Evolutionary conservation across 2,797 vertebrate species (phyloP), one percentile per base, ranked within the genome.

Genomic region (Knipowitschia caucasica): DNA sequence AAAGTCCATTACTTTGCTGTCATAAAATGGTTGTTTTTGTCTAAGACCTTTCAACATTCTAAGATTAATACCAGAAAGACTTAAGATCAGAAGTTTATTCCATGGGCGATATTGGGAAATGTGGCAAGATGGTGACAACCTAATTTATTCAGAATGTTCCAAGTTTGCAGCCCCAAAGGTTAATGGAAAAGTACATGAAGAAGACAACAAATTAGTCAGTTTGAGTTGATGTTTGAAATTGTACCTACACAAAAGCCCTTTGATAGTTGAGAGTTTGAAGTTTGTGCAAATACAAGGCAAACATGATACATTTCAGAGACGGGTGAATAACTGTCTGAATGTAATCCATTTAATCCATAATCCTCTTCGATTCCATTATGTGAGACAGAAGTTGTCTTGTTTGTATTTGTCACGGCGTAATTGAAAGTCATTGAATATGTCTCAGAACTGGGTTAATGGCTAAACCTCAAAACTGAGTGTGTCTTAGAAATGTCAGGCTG

Each of bases 331-430:
- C 43, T 21, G 45, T 63, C 18, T 60, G 30, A 23, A 65, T 52
- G n/a, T 52, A 57, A 69, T 69, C 55, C 39, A 61, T 45, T 52
- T 71, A 63, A 77, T 73, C 70, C 62, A 56, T 62, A 72, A 72
- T 66, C 66, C 23, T 63, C 23, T 53, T 47, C 3, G 0, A 40
- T 66, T 59, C 53, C 21, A 68, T 64, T 50, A 53, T 39, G 36
- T 26, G 23, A 29, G 24, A 49, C 50, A 62, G 63, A 38, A 52
- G 38, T 15, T 45, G 33, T 25, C 40, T 23, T 49, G 18, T 45
- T 47, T 47, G 27, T 33, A 59, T 29, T 69, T 56, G 46, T 40
- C 36, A 52, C 44, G 35, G 18, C 59, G 20, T 64, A 56, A 62
- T 36, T 73, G 36, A 50, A 65, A 60, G 18, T 34, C 3, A 46